Evolutionary conservation across 2,797 vertebrate species (phyloP), one percentile per base, ranked within the genome.

Genomic region (Mus caroli): DNA sequence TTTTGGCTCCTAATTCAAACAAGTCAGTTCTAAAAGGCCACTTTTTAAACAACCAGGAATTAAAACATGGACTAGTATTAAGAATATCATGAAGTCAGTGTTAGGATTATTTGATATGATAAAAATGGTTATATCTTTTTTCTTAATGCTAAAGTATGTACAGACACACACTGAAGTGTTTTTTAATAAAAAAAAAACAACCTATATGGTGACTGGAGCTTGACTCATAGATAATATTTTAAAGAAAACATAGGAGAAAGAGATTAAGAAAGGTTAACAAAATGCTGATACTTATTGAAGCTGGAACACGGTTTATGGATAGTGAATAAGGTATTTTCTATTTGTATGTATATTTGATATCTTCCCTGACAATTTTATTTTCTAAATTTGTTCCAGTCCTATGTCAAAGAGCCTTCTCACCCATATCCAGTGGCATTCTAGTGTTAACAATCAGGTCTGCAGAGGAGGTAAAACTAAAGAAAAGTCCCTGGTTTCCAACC

Each of bases 1-100:
- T 43, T 90, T 96, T 94, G 71, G 71, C 28, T 94, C 34, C 88
- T 92, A 22, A 89, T 78, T 94, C 37, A 96, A 96, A 94, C 56
- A 92, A 92, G 58, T 28, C 20, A 91, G 73, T 24, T 84, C 58
- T 94, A 92, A 94, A 97, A 34, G 96, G 12, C 56, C 6, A 94
- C 52, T 34, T 93, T 83, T 67, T 54, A 95, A 97, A 90, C 69
- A 94, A 87, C 58, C 37, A 78, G 40, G 60, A 34, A 87, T 90
- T 96, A 91, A 31, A 89, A 88, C 58, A 94, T 95, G 50, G 22
- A 71, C 34, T 86, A 20, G 6, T 85, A 92, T 86, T 78, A 86
- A 89, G 20, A 94, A 56, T 64, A 93, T 76, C 60, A 43, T 87
- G 7, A 93, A 88, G 62, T 78, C 90, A 67, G n/a, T 88, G 4